These are phyloP conservation scores for Henicopernis longicauda DNA, from an alignment of 2,113 vertebrate species.

Conservation along the genomic window DNA sequence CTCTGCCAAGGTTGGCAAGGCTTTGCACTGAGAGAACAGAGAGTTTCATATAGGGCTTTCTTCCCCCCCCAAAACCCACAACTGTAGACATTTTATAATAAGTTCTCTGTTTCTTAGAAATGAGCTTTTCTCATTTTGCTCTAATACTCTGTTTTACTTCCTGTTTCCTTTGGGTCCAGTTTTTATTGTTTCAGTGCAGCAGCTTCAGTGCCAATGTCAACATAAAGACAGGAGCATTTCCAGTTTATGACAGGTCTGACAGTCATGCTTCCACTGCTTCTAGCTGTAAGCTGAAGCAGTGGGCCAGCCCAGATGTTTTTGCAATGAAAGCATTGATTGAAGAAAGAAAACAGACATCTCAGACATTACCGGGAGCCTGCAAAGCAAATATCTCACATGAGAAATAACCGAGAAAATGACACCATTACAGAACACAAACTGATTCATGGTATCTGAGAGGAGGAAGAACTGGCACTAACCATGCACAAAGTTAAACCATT, in stretches of 20 bases:
- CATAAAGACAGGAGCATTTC: slow-evolving; percentile 37
- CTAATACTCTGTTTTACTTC: not conserved
- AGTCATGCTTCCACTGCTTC: not conserved
- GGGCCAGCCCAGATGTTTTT: slow-evolving; percentile 14
- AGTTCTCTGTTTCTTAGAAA: slow-evolving; percentile 26
- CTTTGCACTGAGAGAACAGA: not conserved
- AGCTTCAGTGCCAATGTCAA: slow-evolving; percentile 32
- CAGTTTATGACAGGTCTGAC: slow-evolving; percentile 14
- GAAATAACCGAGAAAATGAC: not conserved
- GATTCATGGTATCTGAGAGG: not conserved
- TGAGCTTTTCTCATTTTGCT: slow-evolving; percentile 32
- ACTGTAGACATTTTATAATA: not conserved
- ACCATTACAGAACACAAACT: not conserved
- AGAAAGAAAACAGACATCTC: slow-evolving; percentile 23
- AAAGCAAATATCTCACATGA: slow-evolving; percentile 2
- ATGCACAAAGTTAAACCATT: not conserved
- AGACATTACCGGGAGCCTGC: not conserved
- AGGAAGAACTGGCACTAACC: not conserved
- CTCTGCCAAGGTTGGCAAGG: not conserved
- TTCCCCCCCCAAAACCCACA: not conserved
- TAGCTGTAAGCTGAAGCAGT: not conserved
- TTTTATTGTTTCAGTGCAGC: slow-evolving; percentile 20
- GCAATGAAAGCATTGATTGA: not conserved
- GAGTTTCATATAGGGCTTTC: not conserved
- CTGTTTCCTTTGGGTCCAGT: not conserved